These are phyloP conservation scores for Fulmarus glacialis DNA, from an alignment of 2,113 vertebrate genomes.

Conservation along the genomic window DNA sequence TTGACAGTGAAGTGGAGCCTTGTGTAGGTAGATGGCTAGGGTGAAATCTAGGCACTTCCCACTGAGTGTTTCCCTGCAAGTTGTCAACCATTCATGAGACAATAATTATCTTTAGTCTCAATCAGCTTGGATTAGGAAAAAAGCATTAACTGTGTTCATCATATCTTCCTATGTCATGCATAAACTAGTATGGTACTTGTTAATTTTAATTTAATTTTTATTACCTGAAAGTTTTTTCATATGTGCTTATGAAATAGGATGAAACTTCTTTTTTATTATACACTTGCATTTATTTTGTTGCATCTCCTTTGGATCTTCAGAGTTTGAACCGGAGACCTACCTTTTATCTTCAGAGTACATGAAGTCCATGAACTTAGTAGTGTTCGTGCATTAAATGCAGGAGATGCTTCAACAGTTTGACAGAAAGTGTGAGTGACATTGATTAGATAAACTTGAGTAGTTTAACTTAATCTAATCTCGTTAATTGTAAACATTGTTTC, in stretches of 20 bases:
- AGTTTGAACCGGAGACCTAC: neutral
- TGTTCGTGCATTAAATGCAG: neutral
- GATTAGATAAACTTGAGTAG: neutral
- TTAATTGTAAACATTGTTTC: slow-evolving; percentile 46
- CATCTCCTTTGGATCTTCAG: neutral
- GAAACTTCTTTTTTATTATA: neutral
- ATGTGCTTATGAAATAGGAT: neutral
- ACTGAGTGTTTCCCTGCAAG: neutral
- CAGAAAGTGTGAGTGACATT: neutral
- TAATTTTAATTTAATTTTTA: neutral
- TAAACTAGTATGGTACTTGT: neutral
- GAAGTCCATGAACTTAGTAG: neutral
- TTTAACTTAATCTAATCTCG: neutral
- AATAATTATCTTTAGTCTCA: neutral
- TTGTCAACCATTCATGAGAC: neutral
- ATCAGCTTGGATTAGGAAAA: neutral
- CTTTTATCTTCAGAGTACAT: neutral
- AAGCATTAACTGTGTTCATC: neutral
- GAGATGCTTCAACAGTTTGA: neutral
- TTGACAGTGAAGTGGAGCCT: neutral
- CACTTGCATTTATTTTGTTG: neutral
- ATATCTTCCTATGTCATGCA: neutral
- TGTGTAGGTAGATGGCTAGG: neutral
- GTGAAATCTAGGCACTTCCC: neutral
- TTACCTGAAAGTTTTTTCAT: neutral